A percentile compares a stretch with the other conserved stretches of the same genome.
phyloP scores from a whole-genome alignment of 37 sponge, comb jelly and placozoan genomes.

The Haliclona indistincta region DNA sequence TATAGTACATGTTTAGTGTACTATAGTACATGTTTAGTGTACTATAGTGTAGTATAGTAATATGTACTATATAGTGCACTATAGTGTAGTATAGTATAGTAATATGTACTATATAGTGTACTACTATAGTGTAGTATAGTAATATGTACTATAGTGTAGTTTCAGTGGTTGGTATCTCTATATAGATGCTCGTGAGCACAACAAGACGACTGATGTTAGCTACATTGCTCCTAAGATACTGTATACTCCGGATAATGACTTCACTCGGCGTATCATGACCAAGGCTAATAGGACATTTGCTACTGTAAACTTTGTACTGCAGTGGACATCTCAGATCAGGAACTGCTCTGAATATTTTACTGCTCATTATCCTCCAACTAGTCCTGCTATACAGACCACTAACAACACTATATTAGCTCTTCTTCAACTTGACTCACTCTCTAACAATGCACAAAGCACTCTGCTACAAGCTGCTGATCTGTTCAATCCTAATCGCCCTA shows the following conservation, averaged over 20 bases:
- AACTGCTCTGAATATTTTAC: conserved; percentile 52
- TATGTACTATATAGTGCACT: no score
- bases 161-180: no score
- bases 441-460: not conserved
- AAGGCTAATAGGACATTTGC: conserved; percentile 64
- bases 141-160: no score
- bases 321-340: conserved; percentile 6
- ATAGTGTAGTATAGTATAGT: no score
- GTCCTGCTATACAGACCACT: not conserved
- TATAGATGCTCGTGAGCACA: no score
- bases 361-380: conserved; percentile 22
- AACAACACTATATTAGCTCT: not conserved
- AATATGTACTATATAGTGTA: no score
- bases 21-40: no score
- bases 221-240: conserved; percentile 70
- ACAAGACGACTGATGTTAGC: no score
- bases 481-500: conserved; percentile 30
- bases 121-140: no score
- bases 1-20: no score
- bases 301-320: conserved; percentile 13
- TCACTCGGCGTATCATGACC: conserved; percentile 40
- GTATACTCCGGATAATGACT: conserved; percentile 50
- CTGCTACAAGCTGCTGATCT: conserved; percentile 7
- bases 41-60: no score
- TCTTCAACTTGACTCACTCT: not conserved